phyloP scores from a whole-genome alignment of 1,140 invertebrate genomes.

The Cylas formicarius region DNA sequence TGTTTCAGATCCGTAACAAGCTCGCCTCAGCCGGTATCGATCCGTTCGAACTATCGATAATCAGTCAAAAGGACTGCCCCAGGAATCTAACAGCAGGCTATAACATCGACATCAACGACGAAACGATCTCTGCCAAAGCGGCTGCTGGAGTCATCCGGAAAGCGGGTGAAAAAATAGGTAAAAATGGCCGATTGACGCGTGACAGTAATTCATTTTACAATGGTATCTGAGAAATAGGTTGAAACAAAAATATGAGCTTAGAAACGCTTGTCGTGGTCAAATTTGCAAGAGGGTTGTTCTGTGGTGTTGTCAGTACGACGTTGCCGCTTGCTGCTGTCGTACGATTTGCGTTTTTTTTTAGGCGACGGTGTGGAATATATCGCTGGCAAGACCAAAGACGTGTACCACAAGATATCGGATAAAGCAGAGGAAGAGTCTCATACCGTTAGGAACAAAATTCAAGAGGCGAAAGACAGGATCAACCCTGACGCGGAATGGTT shows the following conservation, averaged over 20 bases:
- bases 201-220: too few species aligned
- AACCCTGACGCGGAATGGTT: conserved; percentile 41
- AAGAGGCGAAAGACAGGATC: conserved; percentile 26
- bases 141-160: conserved; percentile 62
- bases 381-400: conserved; percentile 47
- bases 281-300: too few species aligned
- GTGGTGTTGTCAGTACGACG: too few species aligned
- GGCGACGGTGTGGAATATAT: conserved; percentile 57
- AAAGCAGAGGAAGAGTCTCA: conserved; percentile 14
- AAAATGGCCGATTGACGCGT: too few species aligned
- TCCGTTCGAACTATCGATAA: conserved; percentile 66
- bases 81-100: conserved; percentile 45
- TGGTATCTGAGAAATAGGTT: too few species aligned
- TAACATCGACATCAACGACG: conserved; percentile 62
- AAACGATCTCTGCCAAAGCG: conserved; percentile 65
- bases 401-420: conserved; percentile 47
- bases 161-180: conserved; percentile 54
- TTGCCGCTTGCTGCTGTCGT: too few species aligned
- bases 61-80: conserved; percentile 61
- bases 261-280: too few species aligned
- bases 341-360: conserved; percentile 8
- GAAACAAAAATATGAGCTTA: too few species aligned
- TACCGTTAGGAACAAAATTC: conserved; percentile 22
- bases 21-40: conserved; percentile 57
- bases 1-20: conserved; percentile 52